A percentile compares a stretch with the other conserved stretches of the same genome.
phyloP scores from a whole-genome alignment of 2,797 vertebrate genomes.

The Cyprinella venusta region DNA sequence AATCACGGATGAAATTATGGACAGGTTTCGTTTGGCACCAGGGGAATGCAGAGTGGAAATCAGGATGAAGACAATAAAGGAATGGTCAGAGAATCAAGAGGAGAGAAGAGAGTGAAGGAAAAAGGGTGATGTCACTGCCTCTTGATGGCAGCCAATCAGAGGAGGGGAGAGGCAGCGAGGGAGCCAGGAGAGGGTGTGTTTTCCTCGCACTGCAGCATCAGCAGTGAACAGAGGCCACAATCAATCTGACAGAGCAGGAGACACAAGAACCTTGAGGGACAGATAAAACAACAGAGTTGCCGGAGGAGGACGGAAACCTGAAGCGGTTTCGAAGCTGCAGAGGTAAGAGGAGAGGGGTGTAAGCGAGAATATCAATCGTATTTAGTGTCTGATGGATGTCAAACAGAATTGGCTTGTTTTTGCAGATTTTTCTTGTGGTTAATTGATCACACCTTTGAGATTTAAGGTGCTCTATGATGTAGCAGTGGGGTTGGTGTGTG shows the following conservation, averaged over 20 bases:
- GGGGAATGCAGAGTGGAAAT: conserved; percentile 50
- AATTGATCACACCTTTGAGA: conserved; percentile 67
- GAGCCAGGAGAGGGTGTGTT: conserved; percentile 78
- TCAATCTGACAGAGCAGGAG: conserved; percentile 74
- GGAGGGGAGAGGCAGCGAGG: conserved; percentile 68
- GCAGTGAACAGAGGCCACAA: conserved; percentile 76
- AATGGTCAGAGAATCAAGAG: conserved; percentile 73
- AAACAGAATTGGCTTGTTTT: conserved; percentile 22
- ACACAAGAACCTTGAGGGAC: conserved; percentile 69
- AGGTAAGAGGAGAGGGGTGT: conserved; percentile 70
- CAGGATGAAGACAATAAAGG: conserved; percentile 69
- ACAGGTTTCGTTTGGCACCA: conserved; percentile 49
- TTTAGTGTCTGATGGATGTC: conserved; percentile 14
- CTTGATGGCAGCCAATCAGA: conserved; percentile 33
- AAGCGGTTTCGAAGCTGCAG: conserved; percentile 54
- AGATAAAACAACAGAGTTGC: conserved; percentile 58
- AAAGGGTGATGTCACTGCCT: conserved; percentile 52
- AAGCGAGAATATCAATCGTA: conserved; percentile 31
- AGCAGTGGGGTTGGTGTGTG: conserved; percentile 43
- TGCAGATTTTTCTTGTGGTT: conserved; percentile 32
- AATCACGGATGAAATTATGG: conserved; percentile 29
- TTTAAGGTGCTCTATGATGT: conserved; percentile 14
- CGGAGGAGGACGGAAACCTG: conserved; percentile 58
- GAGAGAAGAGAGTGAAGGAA: conserved; percentile 53
- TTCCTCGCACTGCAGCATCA: conserved; percentile 85